Percentiles rank a stretch among this genome's conserved stretches.
These are phyloP conservation scores for Eubucco bourcierii DNA, from an alignment of 2,113 vertebrate genomes.

Conservation along the genomic window DNA sequence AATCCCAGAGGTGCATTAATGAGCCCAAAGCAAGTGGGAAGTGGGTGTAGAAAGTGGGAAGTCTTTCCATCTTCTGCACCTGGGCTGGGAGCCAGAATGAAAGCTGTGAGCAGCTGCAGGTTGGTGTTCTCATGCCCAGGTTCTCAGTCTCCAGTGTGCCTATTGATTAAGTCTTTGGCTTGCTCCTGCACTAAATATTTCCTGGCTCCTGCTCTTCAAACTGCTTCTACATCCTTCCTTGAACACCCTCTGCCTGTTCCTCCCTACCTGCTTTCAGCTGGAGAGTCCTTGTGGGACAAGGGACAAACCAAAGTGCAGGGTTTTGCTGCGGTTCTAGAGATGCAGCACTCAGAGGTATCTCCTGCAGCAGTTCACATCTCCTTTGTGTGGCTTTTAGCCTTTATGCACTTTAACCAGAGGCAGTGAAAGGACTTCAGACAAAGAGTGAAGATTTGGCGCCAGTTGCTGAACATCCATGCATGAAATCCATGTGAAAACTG, in stretches of 20 bases:
- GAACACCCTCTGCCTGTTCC: neutral
- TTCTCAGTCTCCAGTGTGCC: neutral
- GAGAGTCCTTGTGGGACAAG: neutral
- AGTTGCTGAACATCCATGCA: neutral
- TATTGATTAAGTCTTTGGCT: neutral
- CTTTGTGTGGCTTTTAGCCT: too few relatives aligned
- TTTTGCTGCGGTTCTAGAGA: neutral
- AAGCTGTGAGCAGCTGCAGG: neutral
- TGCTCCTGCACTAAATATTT: neutral
- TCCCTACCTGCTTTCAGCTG: neutral
- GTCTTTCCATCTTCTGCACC: neutral
- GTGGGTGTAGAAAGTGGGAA: neutral
- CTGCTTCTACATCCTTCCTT: neutral
- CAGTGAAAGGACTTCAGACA: too few relatives aligned
- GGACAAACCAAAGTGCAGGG: neutral
- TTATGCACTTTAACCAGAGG: too few relatives aligned
- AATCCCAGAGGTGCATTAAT: neutral
- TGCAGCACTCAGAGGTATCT: too few relatives aligned
- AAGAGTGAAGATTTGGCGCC: neutral
- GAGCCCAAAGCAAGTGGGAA: neutral
- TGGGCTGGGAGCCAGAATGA: neutral
- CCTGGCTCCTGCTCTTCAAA: neutral
- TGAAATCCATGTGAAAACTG: neutral
- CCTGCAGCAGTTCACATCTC: too few relatives aligned
- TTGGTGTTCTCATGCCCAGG: neutral